Percentiles rank a stretch among this genome's conserved stretches.
Evolutionary conservation across 2,888 invertebrate species (phyloP).

Genomic region (Caenorhabditis drosophilae): DNA sequence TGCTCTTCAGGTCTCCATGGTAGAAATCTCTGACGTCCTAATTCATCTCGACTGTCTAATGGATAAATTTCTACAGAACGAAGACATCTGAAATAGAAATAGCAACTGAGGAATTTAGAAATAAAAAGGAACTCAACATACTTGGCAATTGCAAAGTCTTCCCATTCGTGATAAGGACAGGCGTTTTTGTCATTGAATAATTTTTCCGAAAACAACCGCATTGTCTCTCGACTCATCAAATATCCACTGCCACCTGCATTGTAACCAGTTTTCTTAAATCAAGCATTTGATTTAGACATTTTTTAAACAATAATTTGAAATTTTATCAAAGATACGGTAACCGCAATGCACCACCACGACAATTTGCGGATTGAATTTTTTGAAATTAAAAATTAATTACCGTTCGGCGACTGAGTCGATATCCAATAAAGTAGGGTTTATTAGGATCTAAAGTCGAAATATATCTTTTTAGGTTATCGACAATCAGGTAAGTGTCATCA

Average conservation of each 20-base stretch:
- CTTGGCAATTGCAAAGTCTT: constrained; percentile 52
- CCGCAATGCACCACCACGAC: too few species aligned
- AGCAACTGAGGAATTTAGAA: neutral
- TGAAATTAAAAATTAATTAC: constrained; percentile 17
- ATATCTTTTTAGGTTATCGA: constrained; percentile 47
- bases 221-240: constrained; percentile 46
- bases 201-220: constrained; percentile 46
- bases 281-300: neutral
- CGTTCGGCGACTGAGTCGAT: constrained; percentile 47
- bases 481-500: constrained; percentile 54
- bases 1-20: constrained; percentile 55
- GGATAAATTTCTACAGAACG: constrained; percentile 33
- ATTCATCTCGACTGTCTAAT: constrained; percentile 42
- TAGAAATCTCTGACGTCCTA: constrained; percentile 50
- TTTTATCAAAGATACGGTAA: too few species aligned
- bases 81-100: constrained; percentile 33
- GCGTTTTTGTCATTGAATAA: constrained; percentile 37
- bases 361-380: neutral
- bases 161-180: constrained; percentile 57
- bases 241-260: constrained; percentile 57
- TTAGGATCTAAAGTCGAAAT: constrained; percentile 44
- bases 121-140: constrained; percentile 8
- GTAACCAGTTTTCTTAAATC: constrained; percentile 42
- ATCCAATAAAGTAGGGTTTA: constrained; percentile 51
- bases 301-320: neutral